Evolutionary conservation across 1,140 invertebrate genomes (phyloP).

Genomic region (Melitaea cinxia): DNA sequence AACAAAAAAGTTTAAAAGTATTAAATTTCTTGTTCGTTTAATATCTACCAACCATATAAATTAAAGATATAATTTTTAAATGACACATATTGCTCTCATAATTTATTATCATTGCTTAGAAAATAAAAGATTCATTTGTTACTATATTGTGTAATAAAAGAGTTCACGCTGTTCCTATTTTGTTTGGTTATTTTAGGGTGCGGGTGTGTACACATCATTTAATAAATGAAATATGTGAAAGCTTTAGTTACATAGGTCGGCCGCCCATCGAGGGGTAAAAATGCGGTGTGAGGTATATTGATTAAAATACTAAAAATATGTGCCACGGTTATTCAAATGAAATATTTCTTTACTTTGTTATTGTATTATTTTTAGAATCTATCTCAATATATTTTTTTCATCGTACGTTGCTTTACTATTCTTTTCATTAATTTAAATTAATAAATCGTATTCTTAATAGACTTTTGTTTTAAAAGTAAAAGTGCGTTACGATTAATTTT

Average conservation of each 20-base stretch:
- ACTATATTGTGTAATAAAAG: constrained; percentile 42
- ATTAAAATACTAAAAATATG: constrained; percentile 35
- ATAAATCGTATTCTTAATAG: background rate
- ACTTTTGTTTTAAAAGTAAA: background rate
- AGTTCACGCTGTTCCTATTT: constrained; percentile 51
- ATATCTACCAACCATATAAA: too few relatives aligned
- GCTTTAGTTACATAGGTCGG: constrained; percentile 28
- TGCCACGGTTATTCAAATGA: constrained; percentile 16
- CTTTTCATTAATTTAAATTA: background rate
- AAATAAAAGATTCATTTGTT: constrained; percentile 23
- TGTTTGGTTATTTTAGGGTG: constrained; percentile 52
- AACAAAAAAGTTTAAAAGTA: background rate
- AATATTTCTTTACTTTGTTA: background rate
- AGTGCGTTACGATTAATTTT: constrained; percentile 21
- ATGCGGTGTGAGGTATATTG: constrained; percentile 34
- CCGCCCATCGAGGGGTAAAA: constrained; percentile 53
- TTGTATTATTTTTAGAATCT: background rate
- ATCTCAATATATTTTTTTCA: background rate
- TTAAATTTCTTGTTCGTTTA: too few relatives aligned
- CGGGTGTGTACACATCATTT: constrained; percentile 58
- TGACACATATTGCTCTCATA: constrained; percentile 16
- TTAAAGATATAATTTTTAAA: background rate
- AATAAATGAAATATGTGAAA: constrained; percentile 65
- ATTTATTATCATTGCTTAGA: constrained; percentile 27
- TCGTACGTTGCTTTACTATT: background rate